phyloP scores from a whole-genome alignment of 2,113 vertebrate genomes.

The Melanerpes aurifrons region DNA sequence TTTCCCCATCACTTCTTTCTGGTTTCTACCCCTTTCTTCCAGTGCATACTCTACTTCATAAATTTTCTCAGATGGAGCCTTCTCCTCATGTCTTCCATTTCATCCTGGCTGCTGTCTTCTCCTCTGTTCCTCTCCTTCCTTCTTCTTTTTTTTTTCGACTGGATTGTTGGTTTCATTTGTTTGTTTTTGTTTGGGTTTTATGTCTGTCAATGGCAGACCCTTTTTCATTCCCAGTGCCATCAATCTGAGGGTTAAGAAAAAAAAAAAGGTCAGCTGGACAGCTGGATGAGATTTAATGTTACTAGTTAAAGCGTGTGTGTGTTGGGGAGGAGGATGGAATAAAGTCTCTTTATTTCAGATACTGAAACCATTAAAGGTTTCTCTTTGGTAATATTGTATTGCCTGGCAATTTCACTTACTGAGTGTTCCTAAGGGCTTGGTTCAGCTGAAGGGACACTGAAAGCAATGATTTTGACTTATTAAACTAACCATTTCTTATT shows the following conservation, averaged over 20 bases:
- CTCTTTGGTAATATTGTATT: slow-evolving; percentile 1
- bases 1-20: background rate
- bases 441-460: slow-evolving; percentile 19
- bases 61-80: background rate
- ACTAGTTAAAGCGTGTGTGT: slow-evolving; percentile 8
- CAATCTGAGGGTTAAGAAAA: background rate
- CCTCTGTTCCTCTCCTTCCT: background rate
- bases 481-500: slow-evolving; percentile 32
- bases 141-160: background rate
- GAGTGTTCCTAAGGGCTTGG: background rate
- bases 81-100: background rate
- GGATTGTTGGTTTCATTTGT: too few relatives aligned
- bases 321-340: background rate
- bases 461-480: slow-evolving; percentile 37
- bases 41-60: background rate
- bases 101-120: background rate
- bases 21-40: background rate
- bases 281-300: slow-evolving; percentile 10
- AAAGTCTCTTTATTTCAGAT: slow-evolving; percentile 15
- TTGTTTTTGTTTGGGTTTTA: too few relatives aligned
- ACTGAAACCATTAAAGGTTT: background rate
- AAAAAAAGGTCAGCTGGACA: background rate
- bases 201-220: background rate
- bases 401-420: background rate
- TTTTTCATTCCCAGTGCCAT: background rate